Evolutionary conservation across 2,113 vertebrate genomes (phyloP).

Genomic region (Xerus inauris): DNA sequence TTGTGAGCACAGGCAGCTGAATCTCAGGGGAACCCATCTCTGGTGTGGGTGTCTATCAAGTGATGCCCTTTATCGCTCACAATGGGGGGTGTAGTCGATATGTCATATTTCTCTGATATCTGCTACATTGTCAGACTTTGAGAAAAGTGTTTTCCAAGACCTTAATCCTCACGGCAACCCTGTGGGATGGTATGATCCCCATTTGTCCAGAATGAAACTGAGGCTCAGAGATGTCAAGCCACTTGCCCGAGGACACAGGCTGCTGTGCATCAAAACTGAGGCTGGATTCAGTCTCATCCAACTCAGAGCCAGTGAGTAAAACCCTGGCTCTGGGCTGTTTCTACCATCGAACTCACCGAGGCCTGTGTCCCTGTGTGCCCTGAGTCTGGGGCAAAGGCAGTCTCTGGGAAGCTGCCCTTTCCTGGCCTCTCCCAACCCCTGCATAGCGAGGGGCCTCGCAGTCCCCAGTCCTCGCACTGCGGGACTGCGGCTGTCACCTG

Average conservation of each 20-base stretch:
- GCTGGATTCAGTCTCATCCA: not conserved
- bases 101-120: not conserved
- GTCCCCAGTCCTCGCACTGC: not conserved
- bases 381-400: not conserved
- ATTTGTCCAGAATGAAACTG: not conserved
- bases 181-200: rapidly evolving
- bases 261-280: not conserved
- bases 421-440: not conserved
- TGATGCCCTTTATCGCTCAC: too few relatives aligned
- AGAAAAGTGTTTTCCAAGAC: not conserved
- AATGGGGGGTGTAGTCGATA: too few relatives aligned
- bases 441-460: rapidly evolving
- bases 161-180: not conserved
- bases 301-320: not conserved
- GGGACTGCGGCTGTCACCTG: rapidly evolving
- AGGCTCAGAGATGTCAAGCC: not conserved
- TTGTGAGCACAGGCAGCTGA: not conserved
- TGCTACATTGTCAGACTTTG: not conserved
- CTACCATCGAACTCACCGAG: not conserved
- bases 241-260: not conserved
- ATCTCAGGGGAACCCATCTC: not conserved
- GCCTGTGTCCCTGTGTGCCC: too few relatives aligned
- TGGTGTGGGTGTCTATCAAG: not conserved
- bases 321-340: rapidly evolving
- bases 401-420: not conserved